These are phyloP conservation scores for Bicyclus anynana DNA, from an alignment of 1,140 invertebrate species.

Conservation along the genomic window DNA sequence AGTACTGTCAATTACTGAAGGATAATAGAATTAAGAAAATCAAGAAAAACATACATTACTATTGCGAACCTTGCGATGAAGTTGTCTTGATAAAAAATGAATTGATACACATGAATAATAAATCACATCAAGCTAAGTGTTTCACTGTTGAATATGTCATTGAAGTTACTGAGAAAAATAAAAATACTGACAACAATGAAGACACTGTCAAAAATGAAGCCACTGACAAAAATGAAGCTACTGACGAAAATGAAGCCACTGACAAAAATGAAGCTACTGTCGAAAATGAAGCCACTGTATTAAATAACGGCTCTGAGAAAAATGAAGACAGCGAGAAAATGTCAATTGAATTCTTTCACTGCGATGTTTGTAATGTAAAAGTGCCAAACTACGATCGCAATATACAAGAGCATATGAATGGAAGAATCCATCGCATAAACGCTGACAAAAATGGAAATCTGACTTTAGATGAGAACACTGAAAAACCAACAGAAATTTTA, in stretches of 20 bases:
- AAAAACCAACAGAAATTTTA: not conserved
- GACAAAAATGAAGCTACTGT: no score
- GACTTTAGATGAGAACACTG: not conserved
- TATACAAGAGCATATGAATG: constrained; percentile 14
- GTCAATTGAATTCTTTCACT: constrained; percentile 2
- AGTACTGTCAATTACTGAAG: not conserved
- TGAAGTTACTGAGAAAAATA: not conserved
- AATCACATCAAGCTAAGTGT: not conserved
- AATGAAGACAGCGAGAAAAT: not conserved
- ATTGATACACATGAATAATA: constrained; percentile 3
- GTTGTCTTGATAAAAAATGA: constrained; percentile 2
- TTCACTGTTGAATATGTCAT: not conserved
- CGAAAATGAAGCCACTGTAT: no score
- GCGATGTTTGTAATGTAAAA: constrained; percentile 17
- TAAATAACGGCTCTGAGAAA: no score
- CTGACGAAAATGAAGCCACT: no score
- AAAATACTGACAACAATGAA: no score
- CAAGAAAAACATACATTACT: not conserved
- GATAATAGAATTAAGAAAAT: not conserved
- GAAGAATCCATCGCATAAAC: constrained; percentile 2
- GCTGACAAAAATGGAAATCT: not conserved
- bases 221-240: no score
- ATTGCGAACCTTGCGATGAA: constrained; percentile 5
- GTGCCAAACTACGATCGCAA: constrained; percentile 11
- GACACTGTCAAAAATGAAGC: no score